phyloP scores from a whole-genome alignment of 2,113 vertebrate species.

The Junco hyemalis region DNA sequence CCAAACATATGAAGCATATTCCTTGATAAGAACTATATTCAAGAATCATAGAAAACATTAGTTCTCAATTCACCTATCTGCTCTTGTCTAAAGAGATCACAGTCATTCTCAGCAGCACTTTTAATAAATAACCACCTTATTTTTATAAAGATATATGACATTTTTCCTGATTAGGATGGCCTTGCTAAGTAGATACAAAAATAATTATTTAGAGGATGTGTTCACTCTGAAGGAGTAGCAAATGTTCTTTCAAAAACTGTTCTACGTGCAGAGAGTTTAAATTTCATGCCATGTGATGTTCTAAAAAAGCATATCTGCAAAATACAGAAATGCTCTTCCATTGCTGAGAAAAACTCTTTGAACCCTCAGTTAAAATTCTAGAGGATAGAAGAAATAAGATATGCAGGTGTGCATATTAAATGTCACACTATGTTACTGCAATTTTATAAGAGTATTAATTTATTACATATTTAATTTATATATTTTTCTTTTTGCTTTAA shows the following conservation, averaged over 20 bases:
- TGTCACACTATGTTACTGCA: not conserved
- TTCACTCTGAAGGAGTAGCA: not conserved
- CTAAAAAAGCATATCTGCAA: not conserved
- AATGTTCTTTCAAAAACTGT: not conserved
- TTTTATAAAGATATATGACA: not conserved
- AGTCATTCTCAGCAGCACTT: not conserved
- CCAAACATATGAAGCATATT: not conserved
- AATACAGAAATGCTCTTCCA: not conserved
- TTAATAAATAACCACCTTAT: not conserved
- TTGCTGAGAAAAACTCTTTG: not conserved
- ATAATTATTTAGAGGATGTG: not conserved
- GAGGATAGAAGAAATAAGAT: not conserved
- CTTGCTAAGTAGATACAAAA: not conserved
- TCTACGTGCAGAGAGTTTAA: not conserved
- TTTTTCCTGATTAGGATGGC: not conserved
- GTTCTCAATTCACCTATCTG: not conserved
- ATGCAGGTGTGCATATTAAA: not conserved
- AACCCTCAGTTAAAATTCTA: not conserved
- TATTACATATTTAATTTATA: not conserved
- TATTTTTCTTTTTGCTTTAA: not conserved
- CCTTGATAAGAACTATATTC: not conserved
- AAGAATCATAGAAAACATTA: not conserved
- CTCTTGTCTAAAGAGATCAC: not conserved
- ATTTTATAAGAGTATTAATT: not conserved
- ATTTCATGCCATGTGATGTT: not conserved